These are phyloP conservation scores for Volucella inflata DNA, from an alignment of 2,888 invertebrate species.

Conservation along the genomic window DNA sequence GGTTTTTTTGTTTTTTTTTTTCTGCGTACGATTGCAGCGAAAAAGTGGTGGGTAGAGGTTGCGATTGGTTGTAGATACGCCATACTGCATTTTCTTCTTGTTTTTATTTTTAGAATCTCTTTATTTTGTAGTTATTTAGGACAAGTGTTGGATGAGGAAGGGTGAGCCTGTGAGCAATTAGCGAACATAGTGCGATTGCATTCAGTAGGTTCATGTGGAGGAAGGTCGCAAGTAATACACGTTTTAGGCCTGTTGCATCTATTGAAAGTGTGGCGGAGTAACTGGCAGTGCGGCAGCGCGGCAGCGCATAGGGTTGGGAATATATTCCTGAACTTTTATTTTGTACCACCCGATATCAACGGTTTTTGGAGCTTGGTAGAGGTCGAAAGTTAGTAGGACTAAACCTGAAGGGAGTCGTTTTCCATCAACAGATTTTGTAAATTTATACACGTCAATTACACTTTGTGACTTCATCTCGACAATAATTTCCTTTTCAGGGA, in stretches of 20 bases:
- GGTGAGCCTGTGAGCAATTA: not conserved
- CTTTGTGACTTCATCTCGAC: too few species aligned
- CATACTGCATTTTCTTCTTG: conserved; percentile 8
- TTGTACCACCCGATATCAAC: conserved; percentile 27
- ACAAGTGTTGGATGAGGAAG: not conserved
- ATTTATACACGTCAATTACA: conserved; percentile 15
- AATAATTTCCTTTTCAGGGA: too few species aligned
- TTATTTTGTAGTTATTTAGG: conserved; percentile 7
- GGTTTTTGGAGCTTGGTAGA: not conserved
- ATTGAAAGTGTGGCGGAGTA: conserved; percentile 11
- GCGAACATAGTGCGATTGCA: conserved; percentile 4
- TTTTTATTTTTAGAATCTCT: conserved; percentile 1
- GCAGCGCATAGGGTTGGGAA: conserved; percentile 24
- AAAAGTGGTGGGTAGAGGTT: too few species aligned
- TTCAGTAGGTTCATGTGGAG: not conserved
- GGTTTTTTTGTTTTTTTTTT: too few species aligned
- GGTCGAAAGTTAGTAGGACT: conserved; percentile 16
- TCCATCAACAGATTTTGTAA: conserved; percentile 5
- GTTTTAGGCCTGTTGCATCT: not conserved
- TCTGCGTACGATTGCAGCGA: too few species aligned
- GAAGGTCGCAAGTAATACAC: not conserved
- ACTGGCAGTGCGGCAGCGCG: conserved; percentile 7
- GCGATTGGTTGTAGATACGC: not conserved
- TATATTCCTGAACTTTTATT: not conserved
- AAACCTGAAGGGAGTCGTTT: conserved; percentile 1